phyloP scores from a whole-genome alignment of 2,797 vertebrate genomes.

The Cichlasoma orientale region DNA sequence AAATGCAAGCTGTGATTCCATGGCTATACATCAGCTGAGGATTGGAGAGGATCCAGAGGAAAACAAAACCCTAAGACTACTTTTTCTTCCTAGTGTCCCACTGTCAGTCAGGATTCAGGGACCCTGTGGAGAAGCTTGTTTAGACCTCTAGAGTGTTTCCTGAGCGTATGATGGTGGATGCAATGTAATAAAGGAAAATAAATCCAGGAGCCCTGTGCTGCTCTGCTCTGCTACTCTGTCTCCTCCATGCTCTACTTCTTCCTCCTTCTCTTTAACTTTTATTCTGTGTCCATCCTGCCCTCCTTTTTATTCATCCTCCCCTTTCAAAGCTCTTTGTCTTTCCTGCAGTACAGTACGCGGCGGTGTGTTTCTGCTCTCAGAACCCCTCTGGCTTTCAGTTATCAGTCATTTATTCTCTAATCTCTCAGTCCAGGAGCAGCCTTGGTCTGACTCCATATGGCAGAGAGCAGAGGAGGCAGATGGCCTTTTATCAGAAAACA shows the following conservation, averaged over 20 bases:
- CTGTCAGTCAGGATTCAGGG: constrained; percentile 13
- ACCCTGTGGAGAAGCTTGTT: neutral
- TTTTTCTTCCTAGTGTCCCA: neutral
- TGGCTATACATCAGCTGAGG: neutral
- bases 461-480: constrained; percentile 23
- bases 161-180: neutral
- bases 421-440: constrained; percentile 43
- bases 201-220: constrained; percentile 9
- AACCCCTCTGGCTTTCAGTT: constrained; percentile 14
- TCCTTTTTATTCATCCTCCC: neutral
- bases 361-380: neutral
- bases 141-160: neutral
- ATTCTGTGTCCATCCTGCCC: neutral
- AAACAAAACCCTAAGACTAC: neutral
- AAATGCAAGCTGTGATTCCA: neutral
- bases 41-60: neutral
- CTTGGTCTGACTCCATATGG: constrained; percentile 45
- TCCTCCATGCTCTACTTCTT: neutral
- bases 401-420: constrained; percentile 51
- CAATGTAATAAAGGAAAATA: neutral
- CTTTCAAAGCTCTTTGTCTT: neutral
- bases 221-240: neutral
- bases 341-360: neutral
- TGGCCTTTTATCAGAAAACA: constrained; percentile 36
- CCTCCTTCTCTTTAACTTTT: neutral